phyloP scores from a whole-genome alignment of 2,113 vertebrate genomes.

The Macquaria australasica region DNA sequence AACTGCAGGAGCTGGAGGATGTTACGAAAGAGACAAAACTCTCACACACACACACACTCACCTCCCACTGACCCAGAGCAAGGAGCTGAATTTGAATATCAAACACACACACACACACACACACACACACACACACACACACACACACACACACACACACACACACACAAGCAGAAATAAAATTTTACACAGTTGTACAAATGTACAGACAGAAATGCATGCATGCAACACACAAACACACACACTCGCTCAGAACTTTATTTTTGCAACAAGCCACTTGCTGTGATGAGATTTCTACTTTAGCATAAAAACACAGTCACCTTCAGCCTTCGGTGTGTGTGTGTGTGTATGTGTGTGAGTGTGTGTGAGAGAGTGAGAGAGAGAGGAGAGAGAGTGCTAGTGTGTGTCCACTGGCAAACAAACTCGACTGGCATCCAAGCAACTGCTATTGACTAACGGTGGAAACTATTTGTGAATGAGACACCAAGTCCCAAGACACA shows the following conservation, averaged over 20 bases:
- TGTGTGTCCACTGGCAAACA: constrained; percentile 8
- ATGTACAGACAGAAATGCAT: background rate
- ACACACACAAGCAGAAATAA: background rate
- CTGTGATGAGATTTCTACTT: constrained; percentile 26
- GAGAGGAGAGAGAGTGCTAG: background rate
- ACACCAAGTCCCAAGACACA: constrained; percentile 4
- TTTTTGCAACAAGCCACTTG: constrained; percentile 1
- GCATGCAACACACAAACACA: background rate
- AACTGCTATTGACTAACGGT: constrained; percentile 53
- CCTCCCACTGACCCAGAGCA: constrained; percentile 31
- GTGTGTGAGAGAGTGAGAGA: background rate
- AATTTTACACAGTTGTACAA: background rate
- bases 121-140: too few relatives aligned
- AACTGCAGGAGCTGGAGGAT: constrained; percentile 8
- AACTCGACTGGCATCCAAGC: constrained; percentile 43
- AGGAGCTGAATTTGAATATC: constrained; percentile 33
- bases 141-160: background rate
- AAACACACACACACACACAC: background rate
- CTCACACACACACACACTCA: constrained; percentile 21
- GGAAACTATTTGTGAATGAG: constrained; percentile 56
- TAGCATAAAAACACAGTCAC: constrained; percentile 28
- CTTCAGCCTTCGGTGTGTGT: background rate
- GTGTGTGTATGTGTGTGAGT: constrained; percentile 17
- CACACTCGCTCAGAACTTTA: background rate
- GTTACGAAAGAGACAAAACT: constrained; percentile 32